Percentiles rank a stretch among this genome's conserved stretches.
phyloP scores from a whole-genome alignment of 2,797 vertebrate genomes.

The Anguilla anguilla region DNA sequence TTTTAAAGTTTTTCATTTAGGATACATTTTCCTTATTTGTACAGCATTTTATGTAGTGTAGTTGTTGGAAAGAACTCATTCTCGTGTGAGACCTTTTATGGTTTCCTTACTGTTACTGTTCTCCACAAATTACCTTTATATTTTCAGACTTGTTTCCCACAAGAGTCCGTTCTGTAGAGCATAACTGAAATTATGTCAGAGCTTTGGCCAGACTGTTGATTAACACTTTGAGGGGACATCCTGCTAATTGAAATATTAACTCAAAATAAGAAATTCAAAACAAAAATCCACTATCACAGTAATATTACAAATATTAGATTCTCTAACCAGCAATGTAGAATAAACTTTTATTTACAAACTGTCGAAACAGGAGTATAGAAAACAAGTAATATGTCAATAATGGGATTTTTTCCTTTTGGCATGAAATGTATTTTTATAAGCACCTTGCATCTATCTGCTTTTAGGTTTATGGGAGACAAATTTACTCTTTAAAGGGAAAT shows the following conservation, averaged over 20 bases:
- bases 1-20: background rate
- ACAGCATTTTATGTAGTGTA: background rate
- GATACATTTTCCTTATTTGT: background rate
- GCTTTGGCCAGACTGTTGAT: background rate
- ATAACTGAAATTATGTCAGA: background rate
- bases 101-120: background rate
- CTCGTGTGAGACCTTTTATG: background rate
- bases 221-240: constrained; percentile 9
- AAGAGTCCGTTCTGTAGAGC: constrained; percentile 7
- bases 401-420: background rate
- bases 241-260: background rate
- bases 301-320: background rate
- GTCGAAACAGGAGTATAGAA: background rate
- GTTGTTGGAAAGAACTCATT: background rate
- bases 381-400: background rate
- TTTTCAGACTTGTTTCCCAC: background rate
- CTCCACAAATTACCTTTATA: background rate
- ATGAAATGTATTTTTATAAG: background rate
- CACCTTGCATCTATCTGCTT: background rate
- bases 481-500: background rate
- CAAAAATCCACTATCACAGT: background rate
- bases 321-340: background rate
- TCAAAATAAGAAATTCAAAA: background rate
- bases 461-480: background rate
- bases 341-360: background rate